Base-by-base conservation (phyloP, 2,113 vertebrate genomes). In the Morone chrysops region DNA sequence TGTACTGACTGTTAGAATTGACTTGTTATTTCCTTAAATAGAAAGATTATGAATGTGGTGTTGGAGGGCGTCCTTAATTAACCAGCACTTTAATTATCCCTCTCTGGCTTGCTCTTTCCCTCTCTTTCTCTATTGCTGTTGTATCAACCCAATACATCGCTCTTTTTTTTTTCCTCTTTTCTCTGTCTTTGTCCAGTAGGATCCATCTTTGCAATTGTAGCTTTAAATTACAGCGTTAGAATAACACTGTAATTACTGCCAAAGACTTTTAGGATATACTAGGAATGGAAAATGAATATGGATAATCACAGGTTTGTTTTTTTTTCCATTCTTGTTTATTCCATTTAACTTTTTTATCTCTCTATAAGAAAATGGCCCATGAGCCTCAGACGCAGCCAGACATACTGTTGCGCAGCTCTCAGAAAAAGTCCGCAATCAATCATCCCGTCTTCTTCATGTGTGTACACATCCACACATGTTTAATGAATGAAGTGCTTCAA, bases 171-270 rank as follows among this genome's bases (percentile, higher is more conserved):
- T 51, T 53, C 66, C 36, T 59, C n/a, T 57, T 45, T 45, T 68
- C 56, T 69, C 68, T 70, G 61, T 57, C 70, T 66, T 75, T 78
- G 80, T 72, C 72, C 69, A 80, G 31, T 43, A 43, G 43, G 50
- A 81, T 77, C 2, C 59, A 69, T 62, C 45, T 25, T 31, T 6
- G 43, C 59, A 87, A 88, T 88, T 84, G 81, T 36, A 82, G 68
- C 70, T 69, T 80, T 78, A 69, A 62, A 67, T 40, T 75, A 25
- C 48, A 66, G 59, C 5, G 10, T 75, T 62, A 20, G 41, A 78
- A 51, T 61, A 57, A 84, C 65, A 50, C 76, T 81, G 63, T 79
- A 87, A 87, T 85, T 88, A 87, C 82, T 69, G 79, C 13, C 1
- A 8, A 20, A 47, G 40, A 82, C 61, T 25, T 76, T 74, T 54